Base-by-base conservation (phyloP, 2,113 vertebrate genomes). In the Dascyllus trimaculatus region DNA sequence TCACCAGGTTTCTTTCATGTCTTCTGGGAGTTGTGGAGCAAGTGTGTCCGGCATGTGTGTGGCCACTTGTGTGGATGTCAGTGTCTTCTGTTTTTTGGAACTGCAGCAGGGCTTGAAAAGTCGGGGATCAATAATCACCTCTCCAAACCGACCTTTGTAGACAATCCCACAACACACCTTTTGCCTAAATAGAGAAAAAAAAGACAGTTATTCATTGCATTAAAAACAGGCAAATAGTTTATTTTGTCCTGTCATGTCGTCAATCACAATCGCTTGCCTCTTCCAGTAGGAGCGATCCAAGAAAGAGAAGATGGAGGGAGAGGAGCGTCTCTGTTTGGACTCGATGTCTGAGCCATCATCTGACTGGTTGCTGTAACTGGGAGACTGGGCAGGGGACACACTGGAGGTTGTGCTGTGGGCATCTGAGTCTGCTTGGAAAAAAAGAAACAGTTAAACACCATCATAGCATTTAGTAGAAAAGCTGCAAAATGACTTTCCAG, bases 91-190 rank as follows among this genome's bases (percentile, higher is more conserved):
- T 72, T 95, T 93, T 89, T 94, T 94, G 71, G 94, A 90, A 60
- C 90, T 93, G 81, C 95, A 96, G 91, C 95, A 96, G 62, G 95
- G 95, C 63, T 96, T 96, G 78, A 96, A 96, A 59, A 96, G 88
- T 4, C 95, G 94, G 10, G 95, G 95, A 60, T 96, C 95, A 7
- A 96, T 96, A 40, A 96, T 95, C 61, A 96, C 95, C 77, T 95
- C 95, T n/a, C 95, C 95, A 35, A 95, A 96, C 10, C 94, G 94
- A 14, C 95, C 95, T 75, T 95, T 96, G 75, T 96, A 96, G 71
- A 96, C 87, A 7, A 96, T 96, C 35, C 95, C 95, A 79, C 95
- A 96, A 86, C 95, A 96, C 57, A 96, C 92, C 58, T 95, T 95
- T 46, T 96, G 95, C 80, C 95, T 96, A 78, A 62, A 43, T 38